Evolutionary conservation across 2,113 vertebrate genomes (phyloP).

Genomic region (Tricholaema leucomelas): DNA sequence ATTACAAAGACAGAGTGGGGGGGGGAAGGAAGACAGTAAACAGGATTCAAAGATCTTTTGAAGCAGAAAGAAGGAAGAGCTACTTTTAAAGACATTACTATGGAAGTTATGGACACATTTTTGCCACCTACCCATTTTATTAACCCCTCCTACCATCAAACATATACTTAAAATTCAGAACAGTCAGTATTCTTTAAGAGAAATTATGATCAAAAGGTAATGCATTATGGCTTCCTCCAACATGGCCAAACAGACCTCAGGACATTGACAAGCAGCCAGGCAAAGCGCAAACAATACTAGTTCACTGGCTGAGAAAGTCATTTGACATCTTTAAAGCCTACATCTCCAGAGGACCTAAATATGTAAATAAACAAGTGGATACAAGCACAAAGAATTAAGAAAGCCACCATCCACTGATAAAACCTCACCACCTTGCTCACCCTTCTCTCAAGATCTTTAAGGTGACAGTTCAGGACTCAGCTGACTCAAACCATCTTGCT

Average conservation of each 20-base stretch:
- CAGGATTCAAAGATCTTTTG: slow-evolving; percentile 35
- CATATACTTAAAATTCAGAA: background rate
- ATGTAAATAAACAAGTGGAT: background rate
- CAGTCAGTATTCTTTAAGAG: background rate
- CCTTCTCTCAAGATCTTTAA: background rate
- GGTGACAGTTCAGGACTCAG: background rate
- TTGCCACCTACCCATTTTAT: background rate
- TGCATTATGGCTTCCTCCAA: background rate
- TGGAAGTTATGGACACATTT: background rate
- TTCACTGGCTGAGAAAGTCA: background rate
- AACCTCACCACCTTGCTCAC: background rate
- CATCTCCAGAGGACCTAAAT: background rate
- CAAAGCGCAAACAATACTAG: background rate
- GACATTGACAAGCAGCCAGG: background rate
- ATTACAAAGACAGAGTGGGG: background rate
- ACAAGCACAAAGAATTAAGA: background rate
- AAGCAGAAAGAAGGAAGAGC: slow-evolving; percentile 30
- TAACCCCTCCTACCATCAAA: background rate
- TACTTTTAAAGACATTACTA: background rate
- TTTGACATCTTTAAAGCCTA: background rate
- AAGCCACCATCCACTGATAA: background rate
- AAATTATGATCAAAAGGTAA: background rate
- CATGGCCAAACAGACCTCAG: background rate
- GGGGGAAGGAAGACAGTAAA: slow-evolving; percentile 36
- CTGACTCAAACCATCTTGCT: background rate